These are phyloP conservation scores for Drosophila biarmipes DNA, from an alignment of 1,140 invertebrate genomes.

Conservation along the genomic window DNA sequence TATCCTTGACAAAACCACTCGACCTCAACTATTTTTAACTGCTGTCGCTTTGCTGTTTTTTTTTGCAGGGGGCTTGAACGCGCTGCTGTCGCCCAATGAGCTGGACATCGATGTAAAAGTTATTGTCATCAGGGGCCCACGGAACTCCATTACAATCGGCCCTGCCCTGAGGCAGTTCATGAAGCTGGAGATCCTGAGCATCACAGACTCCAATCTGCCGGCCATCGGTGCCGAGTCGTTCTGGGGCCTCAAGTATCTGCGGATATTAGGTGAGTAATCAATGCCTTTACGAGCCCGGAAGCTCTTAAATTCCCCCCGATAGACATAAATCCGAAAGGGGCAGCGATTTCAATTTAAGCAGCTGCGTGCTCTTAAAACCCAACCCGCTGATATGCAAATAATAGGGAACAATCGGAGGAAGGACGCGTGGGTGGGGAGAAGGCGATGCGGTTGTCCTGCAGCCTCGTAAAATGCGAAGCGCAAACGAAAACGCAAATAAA, in stretches of 20 bases:
- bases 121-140: slow-evolving; percentile 89
- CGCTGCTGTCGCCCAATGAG: slow-evolving; percentile 85
- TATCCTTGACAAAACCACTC: slow-evolving; percentile 1
- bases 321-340: slow-evolving; percentile 33
- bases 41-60: slow-evolving; percentile 73
- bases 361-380: slow-evolving; percentile 55
- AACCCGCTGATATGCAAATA: slow-evolving; percentile 70
- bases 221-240: slow-evolving; percentile 92
- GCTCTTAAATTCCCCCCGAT: slow-evolving; percentile 39
- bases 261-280: slow-evolving; percentile 86
- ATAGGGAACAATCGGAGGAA: slow-evolving; percentile 43
- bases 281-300: slow-evolving; percentile 47
- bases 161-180: slow-evolving; percentile 88
- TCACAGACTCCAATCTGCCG: slow-evolving; percentile 90
- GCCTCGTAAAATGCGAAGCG: slow-evolving; percentile 53
- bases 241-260: slow-evolving; percentile 89
- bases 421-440: slow-evolving; percentile 8
- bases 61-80: slow-evolving; percentile 86
- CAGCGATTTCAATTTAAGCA: slow-evolving; percentile 66
- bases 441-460: slow-evolving; percentile 57
- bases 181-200: slow-evolving; percentile 90
- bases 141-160: slow-evolving; percentile 90
- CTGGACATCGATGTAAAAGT: slow-evolving; percentile 88
- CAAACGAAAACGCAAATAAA: slow-evolving; percentile 66
- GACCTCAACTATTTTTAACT: slow-evolving; percentile 32